Conservation (phyloP, 1,140 invertebrate species). For the Sarcophaga bullata region DNA sequence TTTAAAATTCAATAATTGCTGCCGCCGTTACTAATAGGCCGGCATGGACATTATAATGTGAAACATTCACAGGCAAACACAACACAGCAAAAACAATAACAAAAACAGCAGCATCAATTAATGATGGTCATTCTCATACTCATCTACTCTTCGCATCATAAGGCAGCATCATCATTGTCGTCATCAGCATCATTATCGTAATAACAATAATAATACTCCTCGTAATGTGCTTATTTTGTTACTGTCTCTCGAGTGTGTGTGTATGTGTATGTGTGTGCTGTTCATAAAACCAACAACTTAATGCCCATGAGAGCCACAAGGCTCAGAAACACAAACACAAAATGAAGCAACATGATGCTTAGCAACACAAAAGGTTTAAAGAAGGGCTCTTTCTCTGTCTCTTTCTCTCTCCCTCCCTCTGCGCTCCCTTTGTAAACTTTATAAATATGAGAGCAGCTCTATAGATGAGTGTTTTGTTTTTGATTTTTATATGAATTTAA, state of each 20-base stretch:
- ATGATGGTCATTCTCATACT: background rate
- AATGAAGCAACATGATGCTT: background rate
- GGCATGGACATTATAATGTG: background rate
- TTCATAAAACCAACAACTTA: slow-evolving; percentile 6
- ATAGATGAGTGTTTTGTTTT: background rate
- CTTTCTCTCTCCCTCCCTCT: too few relatives aligned
- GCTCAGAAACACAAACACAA: background rate
- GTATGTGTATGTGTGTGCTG: background rate
- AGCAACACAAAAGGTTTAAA: background rate
- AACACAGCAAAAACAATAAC: too few relatives aligned
- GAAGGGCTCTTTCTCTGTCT: background rate
- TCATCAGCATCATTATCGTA: background rate
- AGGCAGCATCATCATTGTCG: background rate
- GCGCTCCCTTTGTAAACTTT: too few relatives aligned
- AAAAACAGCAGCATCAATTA: background rate
- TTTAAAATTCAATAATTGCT: background rate
- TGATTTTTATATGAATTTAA: background rate
- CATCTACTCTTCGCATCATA: background rate
- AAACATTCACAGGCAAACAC: background rate
- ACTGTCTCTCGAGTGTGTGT: background rate
- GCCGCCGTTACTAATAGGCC: background rate
- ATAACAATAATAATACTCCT: too few relatives aligned
- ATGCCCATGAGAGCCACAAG: slow-evolving; percentile 1
- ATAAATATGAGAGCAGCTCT: background rate
- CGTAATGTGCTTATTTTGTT: too few relatives aligned